These are phyloP conservation scores for Drosophila grimshawi DNA, from an alignment of 1,140 invertebrate genomes.

Conservation along the genomic window DNA sequence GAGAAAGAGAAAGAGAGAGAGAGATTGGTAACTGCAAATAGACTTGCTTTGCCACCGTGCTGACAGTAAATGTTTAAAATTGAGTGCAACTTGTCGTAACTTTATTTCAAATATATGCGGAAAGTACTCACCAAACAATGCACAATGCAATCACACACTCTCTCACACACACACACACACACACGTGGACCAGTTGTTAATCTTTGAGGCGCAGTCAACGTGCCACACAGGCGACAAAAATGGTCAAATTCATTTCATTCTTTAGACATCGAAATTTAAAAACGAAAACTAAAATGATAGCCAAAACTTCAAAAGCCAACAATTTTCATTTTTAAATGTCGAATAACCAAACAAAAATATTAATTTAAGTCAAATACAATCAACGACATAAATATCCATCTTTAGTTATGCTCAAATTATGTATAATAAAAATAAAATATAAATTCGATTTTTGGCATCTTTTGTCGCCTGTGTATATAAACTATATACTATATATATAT, in stretches of 20 bases:
- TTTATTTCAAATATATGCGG: conserved; percentile 83
- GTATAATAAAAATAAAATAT: no score
- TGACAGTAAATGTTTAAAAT: conserved; percentile 83
- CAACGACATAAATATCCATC: no score
- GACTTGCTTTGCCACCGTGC: conserved; percentile 63
- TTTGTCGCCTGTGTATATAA: conserved; percentile 44
- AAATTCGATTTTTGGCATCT: no score
- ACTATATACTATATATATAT: not conserved
- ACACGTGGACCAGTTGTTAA: conserved; percentile 18
- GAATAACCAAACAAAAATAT: no score
- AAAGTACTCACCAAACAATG: conserved; percentile 81
- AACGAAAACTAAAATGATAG: not conserved
- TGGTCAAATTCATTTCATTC: not conserved
- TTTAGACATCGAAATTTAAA: no score
- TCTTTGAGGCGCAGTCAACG: conserved; percentile 62
- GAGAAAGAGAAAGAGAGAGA: no score
- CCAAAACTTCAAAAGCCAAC: not conserved
- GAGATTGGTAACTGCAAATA: not conserved
- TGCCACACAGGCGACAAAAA: conserved; percentile 51
- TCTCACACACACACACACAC: conserved; percentile 21
- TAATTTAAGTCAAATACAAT: no score
- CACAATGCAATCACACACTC: conserved; percentile 43
- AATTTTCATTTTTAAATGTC: no score
- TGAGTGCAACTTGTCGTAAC: conserved; percentile 83
- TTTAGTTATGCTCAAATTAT: no score